Base-by-base conservation (phyloP, 2,797 vertebrate species). In the Pygocentrus nattereri region DNA sequence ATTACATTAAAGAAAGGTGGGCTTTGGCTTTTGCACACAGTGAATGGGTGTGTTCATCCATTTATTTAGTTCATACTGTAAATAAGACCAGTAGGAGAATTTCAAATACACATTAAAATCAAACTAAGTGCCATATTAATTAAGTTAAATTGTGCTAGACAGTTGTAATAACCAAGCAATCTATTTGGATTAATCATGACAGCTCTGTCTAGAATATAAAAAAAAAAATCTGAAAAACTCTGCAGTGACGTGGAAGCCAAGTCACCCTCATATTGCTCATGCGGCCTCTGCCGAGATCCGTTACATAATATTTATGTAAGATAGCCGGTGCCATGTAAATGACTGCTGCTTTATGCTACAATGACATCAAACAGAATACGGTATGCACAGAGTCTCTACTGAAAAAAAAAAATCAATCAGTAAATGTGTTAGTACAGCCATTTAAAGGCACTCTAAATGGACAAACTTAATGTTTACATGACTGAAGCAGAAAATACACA, bases 351-450 rank as follows among this genome's bases (percentile, higher is more conserved):
- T 41, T 72, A 27, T 62, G 38, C 64, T 74, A 30, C 68, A 3
- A 15, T 74, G 25, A 50, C 75, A 59, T 78, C 80, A 74, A 68
- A 62, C 83, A 81, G 58, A 54, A 86, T 81, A 86, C 74, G 90
- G 23, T 59, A 23, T 1, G 54, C 54, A n/a, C 3, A 1, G 3
- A 21, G n/a, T n/a, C n/a, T n/a, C n/a, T n/a, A n/a, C n/a, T n/a
- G n/a, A n/a, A n/a, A n/a, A n/a, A n/a, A n/a, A 54, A 0, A 1
- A 15, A 56, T 7, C 52, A 56, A 56, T 10, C 41, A 44, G 4
- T 44, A 44, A 1, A 44, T 44, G 3, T 44, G 3, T 44, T 44
- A 5, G 8, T 44, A 10, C 41, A 44, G 41, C 8, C 8, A 10
- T 44, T 4, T 41, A 3, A 38, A 38, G 3, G 38, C 6, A 38